Evolutionary conservation across 2,797 vertebrate genomes (phyloP).

Genomic region (Okamejei kenojei): DNA sequence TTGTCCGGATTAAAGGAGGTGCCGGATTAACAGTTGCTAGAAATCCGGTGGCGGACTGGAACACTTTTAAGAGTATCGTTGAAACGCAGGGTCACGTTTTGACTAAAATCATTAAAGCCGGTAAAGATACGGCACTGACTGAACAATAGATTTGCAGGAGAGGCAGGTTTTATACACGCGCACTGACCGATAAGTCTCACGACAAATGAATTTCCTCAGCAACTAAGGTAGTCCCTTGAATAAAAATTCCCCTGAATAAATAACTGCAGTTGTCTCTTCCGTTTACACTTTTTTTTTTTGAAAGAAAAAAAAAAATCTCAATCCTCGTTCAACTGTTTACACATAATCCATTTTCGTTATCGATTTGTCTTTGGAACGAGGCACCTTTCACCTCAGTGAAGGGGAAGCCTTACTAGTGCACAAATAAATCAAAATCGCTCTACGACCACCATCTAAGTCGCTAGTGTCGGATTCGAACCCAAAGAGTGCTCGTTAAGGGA

Average conservation of each 20-base stretch:
- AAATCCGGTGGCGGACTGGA: too few relatives aligned
- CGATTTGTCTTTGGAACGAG: conserved; percentile 48
- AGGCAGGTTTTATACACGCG: conserved; percentile 41
- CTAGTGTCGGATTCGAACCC: conserved; percentile 59
- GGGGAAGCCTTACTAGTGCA: conserved; percentile 51
- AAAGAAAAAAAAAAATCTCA: conserved; percentile 45
- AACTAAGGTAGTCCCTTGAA: conserved; percentile 48
- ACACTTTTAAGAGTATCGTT: conserved; percentile 49
- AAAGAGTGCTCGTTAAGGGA: conserved; percentile 63
- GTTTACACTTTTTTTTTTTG: background rate
- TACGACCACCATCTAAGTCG: conserved; percentile 67
- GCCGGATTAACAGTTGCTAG: too few relatives aligned
- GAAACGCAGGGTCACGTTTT: conserved; percentile 70
- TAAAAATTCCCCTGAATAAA: conserved; percentile 48
- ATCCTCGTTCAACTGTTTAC: conserved; percentile 48
- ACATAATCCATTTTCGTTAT: conserved; percentile 49
- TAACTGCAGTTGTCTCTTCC: conserved; percentile 49
- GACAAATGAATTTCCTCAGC: conserved; percentile 48
- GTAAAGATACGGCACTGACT: conserved; percentile 47
- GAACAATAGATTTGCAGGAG: conserved; percentile 43
- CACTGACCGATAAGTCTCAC: conserved; percentile 46
- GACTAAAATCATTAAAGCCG: conserved; percentile 63
- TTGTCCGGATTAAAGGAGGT: too few relatives aligned
- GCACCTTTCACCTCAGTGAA: conserved; percentile 48
- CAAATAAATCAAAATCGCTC: conserved; percentile 57